Evolutionary conservation across 1,140 invertebrate species (phyloP).

Genomic region (Eupristina koningsbergeri): DNA sequence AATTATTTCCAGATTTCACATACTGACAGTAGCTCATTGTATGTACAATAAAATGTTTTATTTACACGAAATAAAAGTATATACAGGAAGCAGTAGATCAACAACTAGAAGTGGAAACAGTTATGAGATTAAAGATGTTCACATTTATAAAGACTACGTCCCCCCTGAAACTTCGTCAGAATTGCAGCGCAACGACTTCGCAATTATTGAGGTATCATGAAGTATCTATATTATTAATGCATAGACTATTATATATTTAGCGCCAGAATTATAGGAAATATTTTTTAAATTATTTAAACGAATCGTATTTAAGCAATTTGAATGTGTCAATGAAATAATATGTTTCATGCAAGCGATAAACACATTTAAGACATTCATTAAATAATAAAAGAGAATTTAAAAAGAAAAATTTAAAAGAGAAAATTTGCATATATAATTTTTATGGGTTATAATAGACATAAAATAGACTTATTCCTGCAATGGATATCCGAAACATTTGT

Average conservation of each 20-base stretch:
- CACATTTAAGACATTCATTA: not conserved
- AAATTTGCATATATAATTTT: not conserved
- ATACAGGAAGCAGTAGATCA: not conserved
- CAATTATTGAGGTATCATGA: not conserved
- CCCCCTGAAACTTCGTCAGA: too few species aligned
- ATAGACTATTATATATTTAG: too few species aligned
- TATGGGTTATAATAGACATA: not conserved
- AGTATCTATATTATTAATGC: not conserved
- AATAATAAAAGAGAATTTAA: not conserved
- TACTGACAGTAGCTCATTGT: not conserved
- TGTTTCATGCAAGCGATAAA: too few species aligned
- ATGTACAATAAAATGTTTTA: not conserved
- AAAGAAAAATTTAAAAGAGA: not conserved
- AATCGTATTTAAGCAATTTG: too few species aligned
- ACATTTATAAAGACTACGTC: not conserved
- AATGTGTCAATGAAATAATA: too few species aligned
- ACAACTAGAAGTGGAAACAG: not conserved
- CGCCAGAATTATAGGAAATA: too few species aligned
- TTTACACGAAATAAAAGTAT: not conserved
- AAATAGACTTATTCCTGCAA: not conserved
- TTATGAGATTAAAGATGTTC: not conserved
- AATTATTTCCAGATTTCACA: not conserved
- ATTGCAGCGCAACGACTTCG: not conserved
- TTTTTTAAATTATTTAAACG: too few species aligned
- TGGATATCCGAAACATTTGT: not conserved